Base-by-base conservation (phyloP, 2,113 vertebrate genomes). In the Neolamprologus devosi region DNA sequence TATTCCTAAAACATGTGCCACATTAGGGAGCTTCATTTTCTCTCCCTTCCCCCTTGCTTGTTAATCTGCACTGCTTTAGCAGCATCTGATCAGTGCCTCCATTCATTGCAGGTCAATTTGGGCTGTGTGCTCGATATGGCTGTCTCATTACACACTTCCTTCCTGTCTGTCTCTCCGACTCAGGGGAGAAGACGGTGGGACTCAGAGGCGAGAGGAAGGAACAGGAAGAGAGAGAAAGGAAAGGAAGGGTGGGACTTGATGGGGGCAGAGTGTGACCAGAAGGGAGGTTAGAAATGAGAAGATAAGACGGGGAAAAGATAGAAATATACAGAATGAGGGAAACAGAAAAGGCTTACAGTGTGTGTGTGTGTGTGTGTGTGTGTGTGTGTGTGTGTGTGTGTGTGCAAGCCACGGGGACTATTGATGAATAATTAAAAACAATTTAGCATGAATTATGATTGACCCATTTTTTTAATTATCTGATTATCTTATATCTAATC, bases 51-150 rank as follows among this genome's bases (percentile, higher is more conserved):
- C 58, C 75, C 40, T 14, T 21, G 23, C 82, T 23, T 83, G 79
- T 85, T 90, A 87, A 87, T 87, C 82, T 85, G 80, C 13, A 11
- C 47, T 58, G 87, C 89, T 92, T 85, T 82, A 83, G 86, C 88
- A 17, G 26, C 35, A 88, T 88, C 57, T 65, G 88, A 94, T 96
- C 93, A 95, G 73, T 94, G 92, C 89, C 91, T 96, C 94, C 85
- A 95, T 96, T 96, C 94, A 96, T 94, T 90, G 86, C 82, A 84
- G 93, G 84, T 96, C 95, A 95, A 95, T 95, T 93, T 94, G 91
- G 88, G 89, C 92, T 87, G 87, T 91, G 91, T 92, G 94, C 91
- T 95, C 79, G n/a, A 95, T 93, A 93, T 49, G 79, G 90, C 33
- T 19, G 88, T 93, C 94, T 95, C 91, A 95, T 95, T 94, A 94